phyloP scores from a whole-genome alignment of 2,797 vertebrate genomes.

The Sebastes hubbsi region DNA sequence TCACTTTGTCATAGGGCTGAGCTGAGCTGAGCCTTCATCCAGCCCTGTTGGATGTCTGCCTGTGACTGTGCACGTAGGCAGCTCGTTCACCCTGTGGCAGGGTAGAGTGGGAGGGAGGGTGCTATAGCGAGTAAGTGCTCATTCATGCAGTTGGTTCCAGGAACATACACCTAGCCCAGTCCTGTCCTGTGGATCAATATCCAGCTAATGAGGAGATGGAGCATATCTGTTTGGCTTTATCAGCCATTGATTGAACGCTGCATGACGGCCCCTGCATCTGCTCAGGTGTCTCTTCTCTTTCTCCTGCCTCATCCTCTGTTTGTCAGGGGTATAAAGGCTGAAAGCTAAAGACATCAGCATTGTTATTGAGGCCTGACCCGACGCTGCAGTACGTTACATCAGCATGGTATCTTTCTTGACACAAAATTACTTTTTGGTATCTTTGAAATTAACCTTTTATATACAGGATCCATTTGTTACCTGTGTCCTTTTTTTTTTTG shows the following conservation, averaged over 20 bases:
- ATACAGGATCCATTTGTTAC: neutral
- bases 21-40: constrained; percentile 18
- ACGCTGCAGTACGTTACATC: neutral
- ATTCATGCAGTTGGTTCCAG: constrained; percentile 9
- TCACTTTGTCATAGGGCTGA: constrained; percentile 39
- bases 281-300: constrained; percentile 21
- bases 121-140: constrained; percentile 4
- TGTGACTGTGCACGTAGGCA: constrained; percentile 60
- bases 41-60: constrained; percentile 9
- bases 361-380: neutral
- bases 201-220: constrained; percentile 15
- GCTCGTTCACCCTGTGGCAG: neutral
- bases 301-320: constrained; percentile 30
- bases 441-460: neutral
- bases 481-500: neutral
- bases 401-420: neutral
- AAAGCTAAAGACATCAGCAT: constrained; percentile 39
- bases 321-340: constrained; percentile 81
- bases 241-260: constrained; percentile 33
- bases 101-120: neutral
- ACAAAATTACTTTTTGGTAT: neutral
- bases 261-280: constrained; percentile 10
- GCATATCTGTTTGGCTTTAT: constrained; percentile 13
- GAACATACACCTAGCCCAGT: neutral
- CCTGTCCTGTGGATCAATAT: neutral